A percentile compares a stretch with the other conserved stretches of the same genome.
Evolutionary conservation across 2,113 vertebrate species (phyloP).

Genomic region (Ceyx cyanopectus): DNA sequence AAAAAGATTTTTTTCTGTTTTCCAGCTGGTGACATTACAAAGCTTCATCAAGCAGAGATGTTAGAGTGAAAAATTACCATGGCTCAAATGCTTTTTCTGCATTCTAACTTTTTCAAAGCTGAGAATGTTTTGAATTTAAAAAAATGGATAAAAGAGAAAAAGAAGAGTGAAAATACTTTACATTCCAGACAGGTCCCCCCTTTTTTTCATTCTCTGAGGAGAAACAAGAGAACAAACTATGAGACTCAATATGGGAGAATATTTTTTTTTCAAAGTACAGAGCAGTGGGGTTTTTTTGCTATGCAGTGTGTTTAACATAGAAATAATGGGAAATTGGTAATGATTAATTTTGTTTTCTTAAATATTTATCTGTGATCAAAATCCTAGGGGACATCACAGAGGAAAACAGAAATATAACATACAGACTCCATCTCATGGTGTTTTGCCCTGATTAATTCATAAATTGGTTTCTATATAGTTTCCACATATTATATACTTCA

Average conservation of each 20-base stretch:
- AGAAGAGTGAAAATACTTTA: neutral
- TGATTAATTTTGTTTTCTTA: neutral
- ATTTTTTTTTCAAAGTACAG: neutral
- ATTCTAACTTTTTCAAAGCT: neutral
- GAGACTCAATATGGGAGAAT: neutral
- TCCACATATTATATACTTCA: neutral
- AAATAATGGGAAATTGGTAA: neutral
- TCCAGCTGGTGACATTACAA: neutral
- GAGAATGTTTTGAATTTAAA: neutral
- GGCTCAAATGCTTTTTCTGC: neutral
- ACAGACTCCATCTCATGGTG: neutral
- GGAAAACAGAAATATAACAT: neutral
- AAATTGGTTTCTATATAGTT: neutral
- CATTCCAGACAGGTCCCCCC: fast-evolving
- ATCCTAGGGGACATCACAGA: neutral
- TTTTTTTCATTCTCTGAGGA: neutral
- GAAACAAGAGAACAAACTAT: neutral
- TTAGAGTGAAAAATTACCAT: neutral
- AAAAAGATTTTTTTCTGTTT: neutral
- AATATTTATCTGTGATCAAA: neutral
- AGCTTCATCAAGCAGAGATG: neutral
- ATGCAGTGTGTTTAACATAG: neutral
- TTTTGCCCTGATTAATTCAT: neutral
- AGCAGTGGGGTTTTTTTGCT: neutral
- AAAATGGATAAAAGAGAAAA: neutral